phyloP scores from a whole-genome alignment of 1,140 invertebrate species.

The Orussus abietinus region DNA sequence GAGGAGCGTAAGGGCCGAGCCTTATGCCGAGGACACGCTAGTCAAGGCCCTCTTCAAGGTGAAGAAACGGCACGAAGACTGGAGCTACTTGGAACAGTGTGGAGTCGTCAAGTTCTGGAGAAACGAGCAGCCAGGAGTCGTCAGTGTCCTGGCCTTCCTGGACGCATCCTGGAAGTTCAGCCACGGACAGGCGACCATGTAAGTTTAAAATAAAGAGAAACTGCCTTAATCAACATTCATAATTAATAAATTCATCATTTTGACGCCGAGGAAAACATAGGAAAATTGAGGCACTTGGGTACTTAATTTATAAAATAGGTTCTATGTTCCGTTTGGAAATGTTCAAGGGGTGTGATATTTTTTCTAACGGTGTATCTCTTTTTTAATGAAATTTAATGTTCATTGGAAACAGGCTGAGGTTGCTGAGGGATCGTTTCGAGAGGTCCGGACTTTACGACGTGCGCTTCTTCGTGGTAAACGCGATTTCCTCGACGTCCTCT shows the following conservation, averaged over 20 bases:
- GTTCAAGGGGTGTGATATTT: too few relatives aligned
- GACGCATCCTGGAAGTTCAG: conserved; percentile 36
- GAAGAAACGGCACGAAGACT: conserved; percentile 14
- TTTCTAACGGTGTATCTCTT: too few relatives aligned
- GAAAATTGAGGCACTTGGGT: too few relatives aligned
- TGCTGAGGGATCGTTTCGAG: conserved; percentile 32
- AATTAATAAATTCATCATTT: too few relatives aligned
- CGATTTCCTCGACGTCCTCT: neutral
- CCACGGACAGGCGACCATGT: conserved; percentile 36
- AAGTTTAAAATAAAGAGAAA: conserved; percentile 19
- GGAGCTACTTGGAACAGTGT: conserved; percentile 30
- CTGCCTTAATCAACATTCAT: too few relatives aligned
- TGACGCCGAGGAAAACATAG: too few relatives aligned
- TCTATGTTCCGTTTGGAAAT: too few relatives aligned
- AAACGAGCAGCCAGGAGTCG: conserved; percentile 26
- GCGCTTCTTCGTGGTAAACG: conserved; percentile 33
- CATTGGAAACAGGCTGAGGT: conserved; percentile 38
- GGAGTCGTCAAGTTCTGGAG: conserved; percentile 21
- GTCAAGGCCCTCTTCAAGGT: conserved; percentile 5
- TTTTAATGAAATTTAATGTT: too few relatives aligned
- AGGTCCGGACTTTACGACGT: conserved; percentile 30
- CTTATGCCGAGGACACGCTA: neutral
- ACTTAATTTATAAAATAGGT: too few relatives aligned
- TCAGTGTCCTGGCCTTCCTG: conserved; percentile 39
- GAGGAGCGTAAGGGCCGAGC: too few relatives aligned